phyloP scores from a whole-genome alignment of 92 coral and sea anemone genomes.

The Parazoanthus atlanticus region DNA sequence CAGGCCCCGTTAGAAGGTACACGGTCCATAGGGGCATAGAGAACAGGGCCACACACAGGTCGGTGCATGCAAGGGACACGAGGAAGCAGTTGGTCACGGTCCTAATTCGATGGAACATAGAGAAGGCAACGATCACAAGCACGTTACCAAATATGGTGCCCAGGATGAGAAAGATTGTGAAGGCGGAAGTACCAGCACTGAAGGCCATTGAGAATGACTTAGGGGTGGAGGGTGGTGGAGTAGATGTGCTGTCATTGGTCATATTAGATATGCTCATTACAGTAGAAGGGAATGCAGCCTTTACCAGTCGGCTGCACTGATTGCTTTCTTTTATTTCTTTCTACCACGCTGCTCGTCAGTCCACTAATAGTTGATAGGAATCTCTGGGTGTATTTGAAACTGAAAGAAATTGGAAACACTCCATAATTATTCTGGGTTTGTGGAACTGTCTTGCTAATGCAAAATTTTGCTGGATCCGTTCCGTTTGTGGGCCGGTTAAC shows the following conservation, averaged over 20 bases:
- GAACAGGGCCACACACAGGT: slow-evolving; percentile 77
- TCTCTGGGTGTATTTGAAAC: background rate
- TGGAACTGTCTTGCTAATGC: background rate
- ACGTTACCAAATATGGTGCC: slow-evolving; percentile 70
- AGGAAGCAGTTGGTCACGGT: slow-evolving; percentile 72
- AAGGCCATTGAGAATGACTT: slow-evolving; percentile 50
- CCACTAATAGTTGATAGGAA: background rate
- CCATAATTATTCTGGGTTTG: no score
- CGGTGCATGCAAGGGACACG: slow-evolving; percentile 83
- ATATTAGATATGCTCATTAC: background rate
- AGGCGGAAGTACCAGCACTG: slow-evolving; percentile 53
- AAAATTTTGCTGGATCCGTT: no score
- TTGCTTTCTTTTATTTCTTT: background rate
- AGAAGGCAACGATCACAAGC: slow-evolving; percentile 72
- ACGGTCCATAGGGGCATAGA: slow-evolving; percentile 83
- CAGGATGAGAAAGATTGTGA: slow-evolving; percentile 62
- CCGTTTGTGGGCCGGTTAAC: no score
- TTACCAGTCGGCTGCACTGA: background rate
- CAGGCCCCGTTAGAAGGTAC: slow-evolving; percentile 75
- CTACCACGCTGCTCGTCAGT: background rate
- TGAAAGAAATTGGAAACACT: slow-evolving; percentile 4
- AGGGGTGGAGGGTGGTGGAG: slow-evolving; percentile 2
- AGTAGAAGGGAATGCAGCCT: background rate
- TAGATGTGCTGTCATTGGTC: background rate
- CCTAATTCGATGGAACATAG: slow-evolving; percentile 56